Base-by-base conservation (phyloP, 2,888 invertebrate genomes). In the Amiota communis region DNA sequence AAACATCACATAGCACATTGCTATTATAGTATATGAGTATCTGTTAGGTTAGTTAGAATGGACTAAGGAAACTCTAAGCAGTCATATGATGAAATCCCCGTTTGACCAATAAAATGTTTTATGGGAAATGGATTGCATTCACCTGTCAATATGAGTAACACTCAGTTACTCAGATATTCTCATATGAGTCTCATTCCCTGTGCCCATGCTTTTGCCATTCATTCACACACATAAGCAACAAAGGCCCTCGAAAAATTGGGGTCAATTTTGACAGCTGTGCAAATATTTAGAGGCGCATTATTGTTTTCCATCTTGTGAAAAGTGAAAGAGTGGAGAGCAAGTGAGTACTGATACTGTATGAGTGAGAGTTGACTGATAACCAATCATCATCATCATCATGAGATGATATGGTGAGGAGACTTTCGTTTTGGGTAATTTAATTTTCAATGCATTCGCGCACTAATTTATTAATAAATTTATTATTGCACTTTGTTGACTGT, bases 211-310 rank as follows among this genome's bases (percentile, higher is more conserved):
- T 59, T 59, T 59, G 59, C 59, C 20, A 59, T 59, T 59, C 20
- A 59, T 59, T 59, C 59, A 59, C 59, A 20, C 59, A 20, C 10
- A 1, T 47, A 61, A 69, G 75, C 73, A 79, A 73, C 61, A 15
- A 72, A 77, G 73, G 75, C 77, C 76, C 71, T 49, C 36, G 6
- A 36, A 36, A 72, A 82, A 83, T 73, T 80, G 81, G 76, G 83
- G 83, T 83, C 83, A 84, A 76, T 85, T 83, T 80, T 85, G 83
- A 83, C 83, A 83, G 83, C 83, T 83, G 83, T 77, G 85, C 85
- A 83, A 83, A 83, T 85, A 83, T 85, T 85, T 82, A 84, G 73
- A 77, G 70, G 73, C 36, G 65, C 59, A 20, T 72, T 73, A 73
- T 74, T 78, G 83, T 79, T 76, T 64, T 77, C 76, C 76, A 77